Evolutionary conservation across 2,888 invertebrate species (phyloP).

Genomic region (Melinopterus prodromus): DNA sequence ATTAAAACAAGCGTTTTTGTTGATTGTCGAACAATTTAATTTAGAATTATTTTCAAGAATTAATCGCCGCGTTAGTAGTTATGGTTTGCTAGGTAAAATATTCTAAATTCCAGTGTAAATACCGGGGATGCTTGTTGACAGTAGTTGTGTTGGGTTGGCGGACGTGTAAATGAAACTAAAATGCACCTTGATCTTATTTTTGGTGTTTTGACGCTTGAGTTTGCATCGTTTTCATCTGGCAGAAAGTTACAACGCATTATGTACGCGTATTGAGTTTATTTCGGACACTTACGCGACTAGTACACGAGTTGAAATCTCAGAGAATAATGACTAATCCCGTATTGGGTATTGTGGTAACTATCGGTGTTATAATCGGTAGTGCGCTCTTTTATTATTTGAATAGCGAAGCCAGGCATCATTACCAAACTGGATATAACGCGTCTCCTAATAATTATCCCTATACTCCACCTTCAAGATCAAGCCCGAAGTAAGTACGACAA

Average conservation of each 20-base stretch:
- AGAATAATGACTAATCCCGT: conserved; percentile 42
- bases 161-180: background rate
- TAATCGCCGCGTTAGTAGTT: background rate
- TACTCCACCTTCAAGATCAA: conserved; percentile 10
- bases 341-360: conserved; percentile 40
- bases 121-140: background rate
- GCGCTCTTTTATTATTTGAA: conserved; percentile 44
- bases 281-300: conserved; percentile 7
- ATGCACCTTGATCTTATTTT: conserved; percentile 14
- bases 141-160: background rate
- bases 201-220: background rate
- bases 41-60: no score
- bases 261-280: background rate
- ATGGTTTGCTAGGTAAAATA: background rate
- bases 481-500: conserved; percentile 6
- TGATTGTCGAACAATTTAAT: no score
- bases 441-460: background rate
- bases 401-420: conserved; percentile 36
- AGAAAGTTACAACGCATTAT: background rate
- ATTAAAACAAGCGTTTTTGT: background rate
- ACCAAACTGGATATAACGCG: conserved; percentile 17
- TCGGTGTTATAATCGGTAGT: conserved; percentile 43
- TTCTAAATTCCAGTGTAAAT: background rate
- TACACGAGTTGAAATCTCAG: background rate
- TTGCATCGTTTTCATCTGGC: background rate